These are phyloP conservation scores for Dasyornis broadbenti DNA, from an alignment of 2,113 vertebrate genomes.

Conservation along the genomic window DNA sequence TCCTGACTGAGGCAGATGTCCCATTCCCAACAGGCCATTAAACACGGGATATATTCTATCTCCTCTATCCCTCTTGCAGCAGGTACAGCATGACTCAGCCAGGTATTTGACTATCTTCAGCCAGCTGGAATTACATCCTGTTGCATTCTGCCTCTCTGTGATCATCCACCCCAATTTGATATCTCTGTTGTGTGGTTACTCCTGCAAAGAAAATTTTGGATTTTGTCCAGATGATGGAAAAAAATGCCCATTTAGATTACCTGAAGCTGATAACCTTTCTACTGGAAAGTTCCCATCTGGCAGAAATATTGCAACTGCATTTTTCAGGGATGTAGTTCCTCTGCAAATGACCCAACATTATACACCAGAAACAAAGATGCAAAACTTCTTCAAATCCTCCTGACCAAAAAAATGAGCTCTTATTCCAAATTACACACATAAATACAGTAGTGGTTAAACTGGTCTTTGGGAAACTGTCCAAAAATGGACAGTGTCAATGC, in stretches of 20 bases:
- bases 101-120: background rate
- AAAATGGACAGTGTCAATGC: background rate
- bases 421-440: constrained; percentile 13
- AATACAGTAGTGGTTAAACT: background rate
- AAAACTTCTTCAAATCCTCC: background rate
- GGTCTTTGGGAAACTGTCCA: background rate
- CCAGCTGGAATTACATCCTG: background rate
- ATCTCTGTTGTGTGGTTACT: constrained; percentile 4
- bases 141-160: background rate
- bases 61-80: background rate
- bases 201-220: constrained; percentile 15
- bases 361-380: background rate
- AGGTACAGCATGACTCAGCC: background rate
- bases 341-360: constrained; percentile 30
- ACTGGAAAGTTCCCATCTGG: constrained; percentile 33
- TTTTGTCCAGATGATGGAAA: constrained; percentile 31
- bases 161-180: background rate
- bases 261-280: constrained; percentile 39
- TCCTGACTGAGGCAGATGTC: background rate
- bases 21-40: background rate
- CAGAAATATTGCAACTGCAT: background rate
- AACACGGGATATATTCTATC: background rate
- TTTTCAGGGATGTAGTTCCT: constrained; percentile 11
- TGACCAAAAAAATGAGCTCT: background rate
- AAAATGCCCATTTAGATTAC: constrained; percentile 35